Base-by-base conservation (phyloP, 2,797 vertebrate genomes). In the Oceanodroma leucorhoa region DNA sequence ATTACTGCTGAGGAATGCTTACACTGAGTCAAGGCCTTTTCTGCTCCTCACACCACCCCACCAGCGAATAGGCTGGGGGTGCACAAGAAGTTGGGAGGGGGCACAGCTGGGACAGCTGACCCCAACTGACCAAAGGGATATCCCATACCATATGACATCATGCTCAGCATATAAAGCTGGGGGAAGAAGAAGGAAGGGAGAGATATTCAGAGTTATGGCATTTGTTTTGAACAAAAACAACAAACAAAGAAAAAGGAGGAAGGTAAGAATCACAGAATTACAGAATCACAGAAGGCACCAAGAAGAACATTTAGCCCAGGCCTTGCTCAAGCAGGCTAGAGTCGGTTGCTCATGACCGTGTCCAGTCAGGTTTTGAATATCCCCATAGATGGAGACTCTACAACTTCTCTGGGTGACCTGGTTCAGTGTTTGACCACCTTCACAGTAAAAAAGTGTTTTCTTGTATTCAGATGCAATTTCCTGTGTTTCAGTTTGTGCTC, bases 301-400 rank as follows among this genome's bases (percentile, higher is more conserved):
- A 41, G 40, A 67, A 38, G 24, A 65, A 53, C 24, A 41, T 70
- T 71, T 58, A 57, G 2, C 21, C 24, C 24, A 34, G 4, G 11
- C 13, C 5, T 7, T 41, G 7, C 18, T 87, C 34, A 66, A 73
- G 29, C 5, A 48, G 21, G 9, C 16, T 60, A n/a, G 18, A 78
- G 4, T 8, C 3, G 1, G 5, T 30, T 82, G 22, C 6, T 82
- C 18, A 15, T 41, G 23, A 30, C 5, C 15, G 12, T 41, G 7
- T 11, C 29, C 22, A 50, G 20, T 62, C 14, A 66, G 10, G 6
- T 54, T 70, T 75, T 78, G 18, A 61, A 41, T n/a, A 50, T 38
- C 30, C 4, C 2, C 1, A 4, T n/a, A 9, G 30, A 2, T 62
- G n/a, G 26, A 66, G 15, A 29, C 3, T 29, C 24, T 20, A 21